These are phyloP conservation scores for Hylomyscus alleni DNA, from an alignment of 2,797 vertebrate genomes.

Conservation along the genomic window DNA sequence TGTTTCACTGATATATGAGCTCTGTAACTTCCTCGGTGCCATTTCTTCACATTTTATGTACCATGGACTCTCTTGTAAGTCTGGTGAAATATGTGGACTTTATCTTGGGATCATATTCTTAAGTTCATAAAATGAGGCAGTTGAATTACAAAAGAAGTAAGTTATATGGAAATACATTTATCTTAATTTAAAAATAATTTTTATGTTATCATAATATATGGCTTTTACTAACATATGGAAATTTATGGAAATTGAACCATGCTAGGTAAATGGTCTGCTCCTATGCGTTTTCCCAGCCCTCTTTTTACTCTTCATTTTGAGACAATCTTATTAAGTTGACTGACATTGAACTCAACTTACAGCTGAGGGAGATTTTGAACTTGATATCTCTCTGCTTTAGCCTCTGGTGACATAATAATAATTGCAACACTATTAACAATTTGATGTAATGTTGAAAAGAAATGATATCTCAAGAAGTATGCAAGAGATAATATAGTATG, in stretches of 20 bases:
- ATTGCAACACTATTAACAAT: conserved; percentile 30
- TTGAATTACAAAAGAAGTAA: conserved; percentile 14
- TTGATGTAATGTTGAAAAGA: conserved; percentile 42
- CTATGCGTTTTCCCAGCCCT: not conserved
- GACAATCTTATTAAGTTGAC: not conserved
- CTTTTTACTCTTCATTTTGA: not conserved
- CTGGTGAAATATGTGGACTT: conserved; percentile 27
- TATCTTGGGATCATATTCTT: conserved; percentile 58
- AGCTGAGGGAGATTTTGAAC: not conserved
- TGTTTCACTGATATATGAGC: conserved; percentile 27
- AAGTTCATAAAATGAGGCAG: conserved; percentile 33
- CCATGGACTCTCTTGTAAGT: not conserved
- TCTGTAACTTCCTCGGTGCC: conserved; percentile 8
- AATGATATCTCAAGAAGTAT: conserved; percentile 41
- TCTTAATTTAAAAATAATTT: conserved; percentile 54
- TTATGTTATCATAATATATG: conserved; percentile 15
- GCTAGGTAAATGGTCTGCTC: not conserved
- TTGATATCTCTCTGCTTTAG: not conserved
- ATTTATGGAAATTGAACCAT: not conserved
- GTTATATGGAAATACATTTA: conserved; percentile 40
- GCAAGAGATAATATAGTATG: conserved; percentile 29
- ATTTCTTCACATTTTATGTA: conserved; percentile 35
- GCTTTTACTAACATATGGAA: conserved; percentile 44
- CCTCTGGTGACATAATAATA: not conserved
- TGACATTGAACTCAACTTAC: not conserved